Conservation (phyloP, 2,797 vertebrate genomes). For the Taenioides sp. region DNA sequence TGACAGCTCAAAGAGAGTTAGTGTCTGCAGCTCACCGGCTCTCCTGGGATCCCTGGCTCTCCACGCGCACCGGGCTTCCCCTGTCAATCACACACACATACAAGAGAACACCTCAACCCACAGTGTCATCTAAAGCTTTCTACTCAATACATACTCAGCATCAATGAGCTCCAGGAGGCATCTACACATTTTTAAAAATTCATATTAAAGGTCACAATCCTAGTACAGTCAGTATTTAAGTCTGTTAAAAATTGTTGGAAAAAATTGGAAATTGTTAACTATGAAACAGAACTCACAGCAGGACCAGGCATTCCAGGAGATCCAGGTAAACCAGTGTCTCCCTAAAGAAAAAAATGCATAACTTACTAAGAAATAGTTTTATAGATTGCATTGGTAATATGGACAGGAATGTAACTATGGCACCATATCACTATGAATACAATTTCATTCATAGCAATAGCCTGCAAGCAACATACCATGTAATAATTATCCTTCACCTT, state of each 20-base stretch:
- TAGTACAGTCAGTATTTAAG: background rate
- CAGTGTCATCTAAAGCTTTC: conserved; percentile 47
- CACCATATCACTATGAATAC: background rate
- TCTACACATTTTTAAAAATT: conserved; percentile 21
- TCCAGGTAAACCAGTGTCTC: conserved; percentile 88
- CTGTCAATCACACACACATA: conserved; percentile 76
- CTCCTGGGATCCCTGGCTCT: conserved; percentile 88
- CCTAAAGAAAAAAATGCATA: conserved; percentile 73
- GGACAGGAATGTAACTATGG: background rate
- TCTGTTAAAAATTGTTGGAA: background rate
- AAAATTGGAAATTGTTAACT: background rate
- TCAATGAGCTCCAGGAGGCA: background rate
- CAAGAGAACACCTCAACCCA: conserved; percentile 44
- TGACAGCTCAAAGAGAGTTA: conserved; percentile 74
- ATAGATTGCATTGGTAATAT: background rate
- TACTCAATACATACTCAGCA: conserved; percentile 33
- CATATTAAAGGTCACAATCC: conserved; percentile 1
- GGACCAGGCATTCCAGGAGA: conserved; percentile 80
- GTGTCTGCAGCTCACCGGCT: conserved; percentile 86
- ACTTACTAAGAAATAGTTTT: conserved; percentile 18
- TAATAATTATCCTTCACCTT: background rate
- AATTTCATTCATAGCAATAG: background rate
- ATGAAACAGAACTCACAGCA: conserved; percentile 76
- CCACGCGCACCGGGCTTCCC: conserved; percentile 89
- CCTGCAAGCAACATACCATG: background rate